Conservation (phyloP, 2,113 vertebrate genomes). For the Fregetta grallaria region DNA sequence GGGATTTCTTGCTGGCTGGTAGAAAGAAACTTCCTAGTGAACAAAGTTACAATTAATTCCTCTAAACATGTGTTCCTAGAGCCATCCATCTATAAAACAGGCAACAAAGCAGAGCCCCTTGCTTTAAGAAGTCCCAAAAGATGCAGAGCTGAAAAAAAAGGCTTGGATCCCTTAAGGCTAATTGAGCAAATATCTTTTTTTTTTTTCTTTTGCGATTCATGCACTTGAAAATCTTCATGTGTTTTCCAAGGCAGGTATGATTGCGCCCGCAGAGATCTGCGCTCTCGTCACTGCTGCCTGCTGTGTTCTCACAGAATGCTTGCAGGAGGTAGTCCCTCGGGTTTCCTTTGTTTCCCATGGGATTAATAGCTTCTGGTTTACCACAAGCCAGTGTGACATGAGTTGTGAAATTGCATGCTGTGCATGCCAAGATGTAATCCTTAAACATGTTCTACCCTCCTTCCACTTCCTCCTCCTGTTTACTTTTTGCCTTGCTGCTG, state of each 20-base stretch:
- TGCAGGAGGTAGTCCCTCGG: background rate
- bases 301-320: background rate
- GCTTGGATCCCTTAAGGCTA: background rate
- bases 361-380: background rate
- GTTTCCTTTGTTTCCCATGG: background rate
- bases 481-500: background rate
- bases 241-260: background rate
- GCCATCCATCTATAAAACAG: background rate
- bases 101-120: background rate
- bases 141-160: background rate
- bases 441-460: background rate
- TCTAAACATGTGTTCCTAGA: background rate
- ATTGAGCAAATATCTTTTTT: background rate
- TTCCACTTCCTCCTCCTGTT: background rate
- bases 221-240: background rate
- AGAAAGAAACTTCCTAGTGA: background rate
- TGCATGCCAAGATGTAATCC: background rate
- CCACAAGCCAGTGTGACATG: background rate
- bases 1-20: conserved; percentile 70
- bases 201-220: background rate
- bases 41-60: background rate
- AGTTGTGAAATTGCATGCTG: background rate
- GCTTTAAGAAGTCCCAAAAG: background rate
- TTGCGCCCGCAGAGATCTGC: background rate
- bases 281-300: background rate